phyloP scores from a whole-genome alignment of 2,888 invertebrate genomes.

The Zonitis immaculata region DNA sequence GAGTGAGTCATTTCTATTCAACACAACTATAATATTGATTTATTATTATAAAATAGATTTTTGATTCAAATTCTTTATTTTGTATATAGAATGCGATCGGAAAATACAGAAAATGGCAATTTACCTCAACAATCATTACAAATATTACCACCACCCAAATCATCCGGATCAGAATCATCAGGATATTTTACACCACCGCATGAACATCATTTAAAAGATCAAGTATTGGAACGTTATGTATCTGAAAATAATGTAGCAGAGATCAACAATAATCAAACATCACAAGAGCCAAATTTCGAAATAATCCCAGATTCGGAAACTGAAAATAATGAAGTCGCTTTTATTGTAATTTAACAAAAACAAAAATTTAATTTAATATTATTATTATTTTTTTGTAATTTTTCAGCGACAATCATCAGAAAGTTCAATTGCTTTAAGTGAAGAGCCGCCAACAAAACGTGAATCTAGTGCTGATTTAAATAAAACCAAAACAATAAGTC shows the following conservation, averaged over 20 bases:
- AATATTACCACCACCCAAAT: constrained; percentile 32
- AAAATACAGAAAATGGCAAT: constrained; percentile 17
- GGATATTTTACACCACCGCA: constrained; percentile 48
- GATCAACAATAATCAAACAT: constrained; percentile 10
- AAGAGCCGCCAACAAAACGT: background rate
- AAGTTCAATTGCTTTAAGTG: constrained; percentile 19
- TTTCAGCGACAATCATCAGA: constrained; percentile 13
- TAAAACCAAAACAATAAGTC: constrained; percentile 15
- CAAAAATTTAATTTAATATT: constrained; percentile 1
- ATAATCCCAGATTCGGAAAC: constrained; percentile 12
- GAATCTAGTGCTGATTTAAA: constrained; percentile 9
- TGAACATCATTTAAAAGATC: constrained; percentile 29
- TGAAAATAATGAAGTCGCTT: constrained; percentile 9
- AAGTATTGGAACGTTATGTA: constrained; percentile 7
- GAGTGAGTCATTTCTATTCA: constrained; percentile 7
- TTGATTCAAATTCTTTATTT: too few species aligned
- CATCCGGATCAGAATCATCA: constrained; percentile 47
- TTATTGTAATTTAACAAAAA: background rate
- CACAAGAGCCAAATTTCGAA: constrained; percentile 11
- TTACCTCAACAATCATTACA: constrained; percentile 21
- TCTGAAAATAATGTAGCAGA: constrained; percentile 10
- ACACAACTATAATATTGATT: background rate
- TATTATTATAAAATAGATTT: background rate
- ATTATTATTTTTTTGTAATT: background rate
- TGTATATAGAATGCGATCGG: too few species aligned